Conservation (phyloP, 2,797 vertebrate genomes). For the Darevskia nairensis region DNA sequence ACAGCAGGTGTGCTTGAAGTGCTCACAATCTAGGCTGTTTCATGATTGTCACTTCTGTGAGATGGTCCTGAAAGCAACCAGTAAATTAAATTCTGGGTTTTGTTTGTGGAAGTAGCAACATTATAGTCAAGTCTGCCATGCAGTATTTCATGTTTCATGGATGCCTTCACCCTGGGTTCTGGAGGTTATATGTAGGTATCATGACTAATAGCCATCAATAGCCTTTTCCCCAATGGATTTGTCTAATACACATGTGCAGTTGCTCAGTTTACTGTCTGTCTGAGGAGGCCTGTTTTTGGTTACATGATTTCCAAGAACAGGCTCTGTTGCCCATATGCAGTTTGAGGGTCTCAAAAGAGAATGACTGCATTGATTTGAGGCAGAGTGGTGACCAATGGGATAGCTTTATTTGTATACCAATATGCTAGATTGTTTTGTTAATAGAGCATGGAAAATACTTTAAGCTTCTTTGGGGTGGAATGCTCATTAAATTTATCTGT, state of each 20-base stretch:
- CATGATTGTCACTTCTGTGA: not conserved
- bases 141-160: not conserved
- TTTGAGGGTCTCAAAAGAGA: not conserved
- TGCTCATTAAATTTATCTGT: constrained; percentile 2
- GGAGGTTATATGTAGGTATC: too few species aligned
- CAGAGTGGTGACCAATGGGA: not conserved
- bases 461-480: not conserved
- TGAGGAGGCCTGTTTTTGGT: not conserved
- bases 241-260: too few species aligned
- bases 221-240: too few species aligned
- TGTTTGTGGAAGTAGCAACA: not conserved
- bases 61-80: not conserved
- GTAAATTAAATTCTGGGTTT: not conserved
- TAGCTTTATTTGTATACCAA: not conserved
- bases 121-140: not conserved
- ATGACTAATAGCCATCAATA: too few species aligned
- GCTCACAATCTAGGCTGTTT: not conserved
- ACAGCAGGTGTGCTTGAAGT: not conserved
- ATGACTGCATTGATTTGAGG: not conserved
- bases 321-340: not conserved
- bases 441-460: not conserved
- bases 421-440: not conserved
- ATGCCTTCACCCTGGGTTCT: too few species aligned
- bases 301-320: not conserved
- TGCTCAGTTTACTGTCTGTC: too few species aligned